Evolutionary conservation across 2,113 vertebrate species (phyloP).

Genomic region (Cephalophus harveyi): DNA sequence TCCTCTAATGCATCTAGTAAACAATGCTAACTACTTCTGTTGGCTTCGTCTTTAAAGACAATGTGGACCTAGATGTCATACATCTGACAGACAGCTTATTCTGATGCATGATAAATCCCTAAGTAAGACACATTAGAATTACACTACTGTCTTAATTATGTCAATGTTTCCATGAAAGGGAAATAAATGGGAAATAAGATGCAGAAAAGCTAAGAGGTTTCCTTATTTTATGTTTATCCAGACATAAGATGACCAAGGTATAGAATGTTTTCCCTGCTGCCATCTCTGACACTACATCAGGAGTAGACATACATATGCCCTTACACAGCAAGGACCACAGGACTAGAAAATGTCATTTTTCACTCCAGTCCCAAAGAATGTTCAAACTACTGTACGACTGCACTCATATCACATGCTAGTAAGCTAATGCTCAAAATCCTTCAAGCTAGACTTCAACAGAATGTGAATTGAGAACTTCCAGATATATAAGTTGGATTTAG

Average conservation of each 20-base stretch:
- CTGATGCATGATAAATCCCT: neutral
- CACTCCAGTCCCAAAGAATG: neutral
- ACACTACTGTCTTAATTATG: neutral
- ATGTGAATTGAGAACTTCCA: neutral
- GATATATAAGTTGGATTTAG: neutral
- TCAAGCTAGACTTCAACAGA: neutral
- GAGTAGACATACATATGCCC: neutral
- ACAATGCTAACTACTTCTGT: neutral
- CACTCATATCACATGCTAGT: neutral
- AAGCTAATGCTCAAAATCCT: neutral
- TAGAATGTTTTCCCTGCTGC: neutral
- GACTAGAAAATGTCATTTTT: neutral
- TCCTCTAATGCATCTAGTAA: neutral
- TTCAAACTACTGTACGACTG: neutral
- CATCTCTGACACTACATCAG: neutral
- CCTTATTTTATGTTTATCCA: neutral
- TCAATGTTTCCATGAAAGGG: neutral
- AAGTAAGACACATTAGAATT: neutral
- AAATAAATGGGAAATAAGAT: neutral
- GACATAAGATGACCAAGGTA: neutral
- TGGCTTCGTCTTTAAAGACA: neutral
- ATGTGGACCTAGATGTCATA: neutral
- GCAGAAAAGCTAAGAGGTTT: neutral
- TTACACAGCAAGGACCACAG: neutral
- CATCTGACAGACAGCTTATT: neutral